phyloP scores from a whole-genome alignment of 2,888 invertebrate species.

The Synanthedon myopaeformis region DNA sequence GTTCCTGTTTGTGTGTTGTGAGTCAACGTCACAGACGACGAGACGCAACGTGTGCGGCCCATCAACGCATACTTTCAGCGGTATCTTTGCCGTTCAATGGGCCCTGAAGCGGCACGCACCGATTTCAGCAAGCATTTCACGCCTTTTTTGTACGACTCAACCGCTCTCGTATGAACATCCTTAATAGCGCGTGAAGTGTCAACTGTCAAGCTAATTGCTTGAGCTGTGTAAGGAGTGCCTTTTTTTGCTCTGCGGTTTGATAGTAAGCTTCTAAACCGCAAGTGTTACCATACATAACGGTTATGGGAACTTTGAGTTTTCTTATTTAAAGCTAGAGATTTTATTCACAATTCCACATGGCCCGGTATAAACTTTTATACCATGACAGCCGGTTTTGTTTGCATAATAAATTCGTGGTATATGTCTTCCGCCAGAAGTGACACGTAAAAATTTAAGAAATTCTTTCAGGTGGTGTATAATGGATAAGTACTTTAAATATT shows the following conservation, averaged over 20 bases:
- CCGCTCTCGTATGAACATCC: conserved; percentile 35
- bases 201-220: conserved; percentile 47
- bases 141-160: conserved; percentile 47
- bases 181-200: conserved; percentile 56
- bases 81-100: conserved; percentile 53
- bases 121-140: conserved; percentile 59
- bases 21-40: no score
- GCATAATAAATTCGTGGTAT: no score
- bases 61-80: conserved; percentile 52
- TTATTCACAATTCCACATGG: no score
- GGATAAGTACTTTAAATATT: no score
- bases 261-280: not conserved
- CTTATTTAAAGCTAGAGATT: no score
- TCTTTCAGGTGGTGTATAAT: no score
- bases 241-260: conserved; percentile 8
- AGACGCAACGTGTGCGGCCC: conserved; percentile 54
- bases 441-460: no score
- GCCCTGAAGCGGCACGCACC: conserved; percentile 51
- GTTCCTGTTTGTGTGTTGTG: conserved; percentile 2
- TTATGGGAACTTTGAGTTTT: not conserved
- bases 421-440: no score
- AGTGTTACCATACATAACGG: not conserved
- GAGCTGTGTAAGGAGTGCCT: conserved; percentile 12
- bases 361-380: no score
- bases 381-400: no score